These are phyloP conservation scores for Platanista minor DNA, from an alignment of 2,113 vertebrate species.

Conservation along the genomic window DNA sequence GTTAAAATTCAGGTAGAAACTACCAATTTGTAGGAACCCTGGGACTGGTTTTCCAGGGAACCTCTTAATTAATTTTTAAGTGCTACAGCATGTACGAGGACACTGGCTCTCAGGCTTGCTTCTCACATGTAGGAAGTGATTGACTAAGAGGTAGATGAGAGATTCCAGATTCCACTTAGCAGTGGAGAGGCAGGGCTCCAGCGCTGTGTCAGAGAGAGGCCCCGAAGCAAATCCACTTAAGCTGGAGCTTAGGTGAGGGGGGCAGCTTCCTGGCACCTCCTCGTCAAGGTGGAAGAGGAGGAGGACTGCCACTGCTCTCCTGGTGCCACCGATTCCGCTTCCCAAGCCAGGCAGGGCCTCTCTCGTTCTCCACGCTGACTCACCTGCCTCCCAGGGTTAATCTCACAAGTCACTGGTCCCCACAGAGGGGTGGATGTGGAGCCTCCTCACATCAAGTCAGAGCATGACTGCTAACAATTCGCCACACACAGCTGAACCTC, in stretches of 20 bases:
- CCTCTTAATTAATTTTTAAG: constrained; percentile 20
- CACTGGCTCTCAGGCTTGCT: constrained; percentile 46
- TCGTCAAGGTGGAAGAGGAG: background rate
- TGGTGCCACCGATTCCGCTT: background rate
- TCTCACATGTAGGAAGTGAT: constrained; percentile 33
- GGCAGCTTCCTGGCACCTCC: background rate
- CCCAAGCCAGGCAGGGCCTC: background rate
- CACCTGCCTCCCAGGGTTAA: background rate
- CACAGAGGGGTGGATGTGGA: background rate
- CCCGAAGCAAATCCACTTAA: background rate
- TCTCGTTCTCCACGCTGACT: background rate
- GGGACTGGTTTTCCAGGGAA: constrained; percentile 29
- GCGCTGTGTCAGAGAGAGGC: background rate
- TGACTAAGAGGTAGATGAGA: constrained; percentile 73
- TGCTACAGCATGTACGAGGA: constrained; percentile 45
- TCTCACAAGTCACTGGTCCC: background rate
- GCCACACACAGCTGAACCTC: background rate
- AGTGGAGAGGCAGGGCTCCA: constrained; percentile 29
- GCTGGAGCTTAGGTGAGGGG: background rate
- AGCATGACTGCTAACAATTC: background rate
- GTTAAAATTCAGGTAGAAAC: constrained; percentile 50
- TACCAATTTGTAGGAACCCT: background rate
- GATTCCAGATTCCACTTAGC: constrained; percentile 52
- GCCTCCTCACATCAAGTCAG: background rate
- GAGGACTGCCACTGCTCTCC: background rate